These are phyloP conservation scores for Microdon myrmicae DNA, from an alignment of 2,888 invertebrate genomes.

Conservation along the genomic window DNA sequence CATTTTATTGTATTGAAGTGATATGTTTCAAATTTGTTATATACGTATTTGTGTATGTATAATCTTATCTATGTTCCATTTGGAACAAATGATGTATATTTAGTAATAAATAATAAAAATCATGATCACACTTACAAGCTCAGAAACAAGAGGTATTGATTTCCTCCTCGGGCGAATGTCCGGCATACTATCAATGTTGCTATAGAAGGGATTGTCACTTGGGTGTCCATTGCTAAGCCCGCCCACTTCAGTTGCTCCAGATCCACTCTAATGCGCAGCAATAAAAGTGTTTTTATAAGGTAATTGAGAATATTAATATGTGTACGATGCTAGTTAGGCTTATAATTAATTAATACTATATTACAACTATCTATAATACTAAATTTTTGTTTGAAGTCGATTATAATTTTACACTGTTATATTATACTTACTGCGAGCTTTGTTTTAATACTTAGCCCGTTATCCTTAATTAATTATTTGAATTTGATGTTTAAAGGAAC, in stretches of 20 bases:
- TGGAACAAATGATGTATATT: not conserved
- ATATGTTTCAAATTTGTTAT: not conserved
- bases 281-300: constrained; percentile 1
- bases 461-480: too few relatives aligned
- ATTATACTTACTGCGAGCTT: not conserved
- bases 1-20: not conserved
- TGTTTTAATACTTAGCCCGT: constrained; percentile 16
- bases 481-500: too few relatives aligned
- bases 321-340: too few relatives aligned
- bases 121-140: constrained; percentile 85
- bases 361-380: too few relatives aligned
- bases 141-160: constrained; percentile 97
- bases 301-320: too few relatives aligned
- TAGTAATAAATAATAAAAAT: not conserved
- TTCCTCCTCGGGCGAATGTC: constrained; percentile 97
- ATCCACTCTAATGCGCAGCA: constrained; percentile 76
- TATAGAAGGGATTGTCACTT: constrained; percentile 98
- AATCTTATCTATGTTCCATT: not conserved
- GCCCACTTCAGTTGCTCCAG: constrained; percentile 80
- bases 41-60: constrained; percentile 1
- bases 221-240: constrained; percentile 88
- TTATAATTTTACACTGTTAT: not conserved
- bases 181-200: constrained; percentile 99
- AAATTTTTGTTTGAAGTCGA: constrained; percentile 4
- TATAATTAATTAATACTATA: too few relatives aligned